Base-by-base conservation (phyloP, 1,140 invertebrate genomes). In the Bathynomus jamesi region DNA sequence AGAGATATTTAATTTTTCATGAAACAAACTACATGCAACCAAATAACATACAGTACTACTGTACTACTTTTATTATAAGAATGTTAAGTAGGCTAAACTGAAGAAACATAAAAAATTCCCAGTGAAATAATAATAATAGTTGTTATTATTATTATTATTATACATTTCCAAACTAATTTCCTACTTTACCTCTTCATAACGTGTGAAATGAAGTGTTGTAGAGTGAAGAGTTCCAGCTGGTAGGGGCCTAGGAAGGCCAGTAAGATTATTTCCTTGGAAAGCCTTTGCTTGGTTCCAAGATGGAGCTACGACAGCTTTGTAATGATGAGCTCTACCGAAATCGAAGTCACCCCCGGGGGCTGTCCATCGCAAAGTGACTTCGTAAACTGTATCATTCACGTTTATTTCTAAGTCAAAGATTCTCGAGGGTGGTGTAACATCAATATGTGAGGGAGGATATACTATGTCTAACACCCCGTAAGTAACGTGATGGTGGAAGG, bases 321-420 rank as follows among this genome's bases (percentile, higher is more conserved):
- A 78, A 24, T 74, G 68, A 63, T 73, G 66, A 25, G 77, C 75
- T 21, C 72, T 53, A 21, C 79, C 78, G 32, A 70, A 31, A 61
- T 81, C 79, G 71, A 74, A 80, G 68, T 81, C 79, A 25, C 79
- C 78, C 11, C 80, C 80, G 8, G 79, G 78, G 2, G 80, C 78
- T 5, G 79, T 80, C 79, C 79, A 81, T 28, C 76, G 67, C 4
- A 81, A 71, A 3, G 65, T 74, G 1, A 82, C 77, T 63, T 74
- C 79, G 27, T 74, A 73, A 21, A 76, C 74, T 0, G 72, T 69
- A 31, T 74, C 72, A 70, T 76, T 76, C 53, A 76, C 74, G 13
- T 69, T 68, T 8, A 78, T 70, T 1, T 67, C 60, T 17, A 83
- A 76, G 64, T 83, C 82, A 0, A 78, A 78, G n/a, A 83, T 79